Conservation (phyloP, 2,113 vertebrate genomes). For the Notiomystis cincta region DNA sequence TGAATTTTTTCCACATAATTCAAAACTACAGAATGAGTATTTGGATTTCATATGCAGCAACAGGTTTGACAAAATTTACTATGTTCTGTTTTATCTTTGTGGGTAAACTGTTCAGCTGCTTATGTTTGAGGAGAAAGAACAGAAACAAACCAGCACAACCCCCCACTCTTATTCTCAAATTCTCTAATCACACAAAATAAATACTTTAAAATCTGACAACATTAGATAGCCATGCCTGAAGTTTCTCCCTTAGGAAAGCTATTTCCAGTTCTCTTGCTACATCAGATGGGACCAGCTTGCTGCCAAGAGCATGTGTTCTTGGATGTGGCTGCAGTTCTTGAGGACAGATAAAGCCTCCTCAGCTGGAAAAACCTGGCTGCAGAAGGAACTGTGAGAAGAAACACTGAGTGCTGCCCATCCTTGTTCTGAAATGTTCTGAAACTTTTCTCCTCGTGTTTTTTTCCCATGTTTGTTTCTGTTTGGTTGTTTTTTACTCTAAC, state of each 20-base stretch:
- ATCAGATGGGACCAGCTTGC: background rate
- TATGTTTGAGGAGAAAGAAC: background rate
- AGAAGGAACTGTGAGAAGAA: background rate
- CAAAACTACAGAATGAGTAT: background rate
- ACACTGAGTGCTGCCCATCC: background rate
- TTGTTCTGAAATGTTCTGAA: conserved; percentile 4
- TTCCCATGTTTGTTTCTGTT: background rate
- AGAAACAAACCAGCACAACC: background rate
- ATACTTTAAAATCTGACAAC: background rate
- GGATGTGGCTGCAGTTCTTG: background rate
- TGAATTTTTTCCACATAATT: background rate
- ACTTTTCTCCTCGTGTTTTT: background rate
- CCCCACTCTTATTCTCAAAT: background rate
- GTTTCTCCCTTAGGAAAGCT: background rate
- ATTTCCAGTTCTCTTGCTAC: conserved; percentile 19
- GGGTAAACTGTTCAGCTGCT: background rate
- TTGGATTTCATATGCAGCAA: background rate
- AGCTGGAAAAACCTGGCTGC: conserved; percentile 29
- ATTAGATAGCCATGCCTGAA: background rate
- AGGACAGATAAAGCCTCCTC: background rate
- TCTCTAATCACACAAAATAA: background rate
- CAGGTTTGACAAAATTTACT: background rate
- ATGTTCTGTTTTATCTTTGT: background rate
- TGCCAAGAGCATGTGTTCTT: conserved; percentile 44
- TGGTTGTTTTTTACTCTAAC: background rate